Percentiles rank a stretch among this genome's conserved stretches.
Conservation (phyloP, 2,113 vertebrate genomes). For the Beaufortia kweichowensis region DNA sequence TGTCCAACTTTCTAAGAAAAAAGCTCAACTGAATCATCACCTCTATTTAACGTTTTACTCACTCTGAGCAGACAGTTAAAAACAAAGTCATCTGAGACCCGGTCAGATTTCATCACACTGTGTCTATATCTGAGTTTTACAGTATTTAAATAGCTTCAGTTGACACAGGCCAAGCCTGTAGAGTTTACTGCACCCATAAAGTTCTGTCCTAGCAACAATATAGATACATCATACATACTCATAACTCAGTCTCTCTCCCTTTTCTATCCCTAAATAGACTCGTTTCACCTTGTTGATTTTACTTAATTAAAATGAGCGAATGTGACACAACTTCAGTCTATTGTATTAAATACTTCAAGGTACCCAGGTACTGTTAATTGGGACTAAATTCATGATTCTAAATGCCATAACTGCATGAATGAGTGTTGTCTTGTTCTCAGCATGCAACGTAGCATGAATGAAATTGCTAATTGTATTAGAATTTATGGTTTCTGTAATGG, state of each 20-base stretch:
- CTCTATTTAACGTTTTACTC: constrained; percentile 18
- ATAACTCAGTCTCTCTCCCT: constrained; percentile 30
- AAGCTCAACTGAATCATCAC: background rate
- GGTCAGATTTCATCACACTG: constrained; percentile 26
- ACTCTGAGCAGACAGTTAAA: constrained; percentile 5
- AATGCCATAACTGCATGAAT: no score
- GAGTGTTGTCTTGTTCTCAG: no score
- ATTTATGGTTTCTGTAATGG: no score
- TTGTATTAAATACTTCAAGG: no score
- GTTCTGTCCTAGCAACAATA: constrained; percentile 44
- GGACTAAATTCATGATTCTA: no score
- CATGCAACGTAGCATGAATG: no score
- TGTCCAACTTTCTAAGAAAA: background rate
- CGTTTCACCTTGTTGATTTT: no score
- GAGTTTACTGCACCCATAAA: constrained; percentile 50
- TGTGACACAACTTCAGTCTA: no score
- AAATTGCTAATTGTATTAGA: no score
- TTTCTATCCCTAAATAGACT: no score
- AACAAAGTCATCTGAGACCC: constrained; percentile 13
- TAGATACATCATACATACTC: constrained; percentile 41
- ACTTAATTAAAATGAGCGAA: no score
- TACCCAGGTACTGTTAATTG: no score
- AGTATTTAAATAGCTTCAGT: constrained; percentile 46
- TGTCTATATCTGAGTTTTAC: constrained; percentile 39
- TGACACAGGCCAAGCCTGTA: constrained; percentile 44